Evolutionary conservation across 2,888 invertebrate genomes (phyloP).

Genomic region (Argynnis bischoffii): DNA sequence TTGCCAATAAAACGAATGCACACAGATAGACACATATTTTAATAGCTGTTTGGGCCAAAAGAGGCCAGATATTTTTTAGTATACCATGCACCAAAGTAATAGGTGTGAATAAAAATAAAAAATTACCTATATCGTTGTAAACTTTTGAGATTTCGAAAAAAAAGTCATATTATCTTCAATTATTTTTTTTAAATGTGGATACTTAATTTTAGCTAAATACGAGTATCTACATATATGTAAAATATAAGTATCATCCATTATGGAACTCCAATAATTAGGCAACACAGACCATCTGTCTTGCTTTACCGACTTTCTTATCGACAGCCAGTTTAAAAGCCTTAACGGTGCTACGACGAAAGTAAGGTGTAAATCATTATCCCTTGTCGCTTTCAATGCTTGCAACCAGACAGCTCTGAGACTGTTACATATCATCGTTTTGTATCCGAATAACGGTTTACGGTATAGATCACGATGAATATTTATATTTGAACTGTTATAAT

Average conservation of each 20-base stretch:
- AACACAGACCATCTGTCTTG: constrained; percentile 60
- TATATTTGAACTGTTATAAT: constrained; percentile 13
- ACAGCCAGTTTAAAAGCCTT: constrained; percentile 66
- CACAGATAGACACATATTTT: too few species aligned
- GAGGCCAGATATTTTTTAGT: too few species aligned
- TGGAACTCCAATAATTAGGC: constrained; percentile 40
- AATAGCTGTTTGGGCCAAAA: too few species aligned
- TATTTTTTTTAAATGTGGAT: too few species aligned
- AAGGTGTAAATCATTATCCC: constrained; percentile 67
- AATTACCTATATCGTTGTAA: too few species aligned
- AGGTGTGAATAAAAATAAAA: too few species aligned
- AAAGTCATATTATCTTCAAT: too few species aligned
- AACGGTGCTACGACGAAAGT: constrained; percentile 75
- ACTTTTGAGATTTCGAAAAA: too few species aligned
- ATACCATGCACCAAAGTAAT: too few species aligned
- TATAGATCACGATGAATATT: constrained; percentile 13
- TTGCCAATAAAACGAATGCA: too few species aligned
- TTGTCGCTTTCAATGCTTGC: constrained; percentile 58
- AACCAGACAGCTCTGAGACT: constrained; percentile 27
- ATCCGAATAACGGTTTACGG: constrained; percentile 14
- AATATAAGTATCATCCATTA: constrained; percentile 17
- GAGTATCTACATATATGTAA: background rate
- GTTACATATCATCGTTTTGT: constrained; percentile 33
- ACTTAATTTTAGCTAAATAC: background rate
- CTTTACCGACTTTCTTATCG: constrained; percentile 66